Evolutionary conservation across 2,888 invertebrate species (phyloP), one percentile per base, ranked within the genome.

Genomic region (Ophonus ardosiacus): DNA sequence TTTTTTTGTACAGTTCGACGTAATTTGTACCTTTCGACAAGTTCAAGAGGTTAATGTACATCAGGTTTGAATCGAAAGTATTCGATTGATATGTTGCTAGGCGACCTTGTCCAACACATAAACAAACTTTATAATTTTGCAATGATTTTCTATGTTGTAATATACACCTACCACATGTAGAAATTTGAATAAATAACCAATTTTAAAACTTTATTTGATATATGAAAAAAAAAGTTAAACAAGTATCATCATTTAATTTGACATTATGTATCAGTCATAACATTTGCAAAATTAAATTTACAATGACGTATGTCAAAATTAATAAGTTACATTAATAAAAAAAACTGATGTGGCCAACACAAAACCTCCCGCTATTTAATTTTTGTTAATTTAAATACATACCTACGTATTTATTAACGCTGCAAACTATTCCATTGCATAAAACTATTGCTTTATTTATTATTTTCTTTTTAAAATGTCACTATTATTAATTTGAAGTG

Each of bases 21-120:
- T 63, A 63, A 63, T 63, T 63, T 63, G 31, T 63, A 63, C 24
- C 8, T 24, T 13, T 21, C 7, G 24, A 63, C 63, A 63, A 24
- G 63, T 31, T 63, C 63, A 63, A 61, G 8, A 63, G 63, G 63
- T 63, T 63, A 63, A 63, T 63, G 24, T 63, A 63, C 63, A 63
- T 24, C 6, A 24, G 21, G 63, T 18, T 61, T 61, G 6, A 61
- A 63, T 24, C 31, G 63, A 63, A 63, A 24, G 63, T 61, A 10
- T 61, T n/a, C 15, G 17, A 18, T 8, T 61, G 59, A 51, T 61
- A 18, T 3, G 59, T 61, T 61, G 59, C 59, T 61, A 61, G 18
- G 59, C 59, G 59, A 61, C 59, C 59, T 61, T 61, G 17, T 17
- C 18, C 1, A 3, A 61, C 59, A 61, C 8, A 61, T 61, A 61